Evolutionary conservation across 2,797 vertebrate genomes (phyloP).

Genomic region (Mormyrops boulengeri): DNA sequence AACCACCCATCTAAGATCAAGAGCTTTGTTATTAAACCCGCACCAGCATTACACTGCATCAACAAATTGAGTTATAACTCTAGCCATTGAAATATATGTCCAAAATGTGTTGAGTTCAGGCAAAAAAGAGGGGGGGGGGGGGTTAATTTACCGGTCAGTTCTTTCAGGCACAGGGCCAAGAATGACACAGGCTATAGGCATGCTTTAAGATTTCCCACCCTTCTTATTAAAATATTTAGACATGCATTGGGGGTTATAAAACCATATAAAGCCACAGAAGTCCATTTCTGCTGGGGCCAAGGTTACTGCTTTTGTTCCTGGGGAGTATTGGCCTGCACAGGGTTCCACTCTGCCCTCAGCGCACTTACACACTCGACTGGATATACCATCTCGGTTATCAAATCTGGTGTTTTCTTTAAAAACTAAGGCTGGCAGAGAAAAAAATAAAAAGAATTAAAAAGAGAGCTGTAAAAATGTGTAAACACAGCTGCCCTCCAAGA

Average conservation of each 20-base stretch:
- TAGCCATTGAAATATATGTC: background rate
- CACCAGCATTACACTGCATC: background rate
- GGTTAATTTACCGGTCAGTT: background rate
- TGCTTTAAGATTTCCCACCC: background rate
- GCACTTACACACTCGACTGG: background rate
- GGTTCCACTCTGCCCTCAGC: background rate
- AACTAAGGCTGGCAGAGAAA: background rate
- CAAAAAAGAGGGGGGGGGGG: background rate
- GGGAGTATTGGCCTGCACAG: background rate
- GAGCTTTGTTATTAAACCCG: background rate
- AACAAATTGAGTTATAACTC: background rate
- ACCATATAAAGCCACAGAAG: background rate
- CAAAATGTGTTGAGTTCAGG: background rate
- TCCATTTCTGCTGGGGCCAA: background rate
- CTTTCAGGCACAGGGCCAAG: background rate
- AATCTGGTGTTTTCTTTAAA: background rate
- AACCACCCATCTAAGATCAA: background rate
- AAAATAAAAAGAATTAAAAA: slow-evolving; percentile 1
- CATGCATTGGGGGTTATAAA: background rate
- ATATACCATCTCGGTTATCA: background rate
- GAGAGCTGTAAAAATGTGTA: background rate
- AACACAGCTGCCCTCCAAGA: slow-evolving; percentile 4
- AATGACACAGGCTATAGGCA: background rate
- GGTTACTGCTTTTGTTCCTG: background rate
- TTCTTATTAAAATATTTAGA: background rate